Percentiles rank a stretch among this genome's conserved stretches.
phyloP scores from a whole-genome alignment of 1,140 invertebrate species.

The Delia radicum region DNA sequence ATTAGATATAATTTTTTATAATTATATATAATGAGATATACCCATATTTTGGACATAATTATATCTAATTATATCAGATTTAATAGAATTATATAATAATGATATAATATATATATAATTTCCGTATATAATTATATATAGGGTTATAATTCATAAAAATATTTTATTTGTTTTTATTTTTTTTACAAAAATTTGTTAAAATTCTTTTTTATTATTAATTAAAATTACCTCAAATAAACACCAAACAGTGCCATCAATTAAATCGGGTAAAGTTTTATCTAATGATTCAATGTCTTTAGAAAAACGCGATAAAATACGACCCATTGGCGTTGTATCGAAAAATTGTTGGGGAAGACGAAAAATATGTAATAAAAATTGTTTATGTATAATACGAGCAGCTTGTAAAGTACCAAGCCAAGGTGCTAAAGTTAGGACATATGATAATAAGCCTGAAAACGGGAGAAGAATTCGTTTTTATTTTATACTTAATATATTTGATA shows the following conservation, averaged over 20 bases:
- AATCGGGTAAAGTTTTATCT: conserved; percentile 60
- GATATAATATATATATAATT: no score
- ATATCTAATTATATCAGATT: no score
- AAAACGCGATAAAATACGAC: conserved; percentile 75
- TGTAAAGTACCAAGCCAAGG: conserved; percentile 70
- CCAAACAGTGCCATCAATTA: conserved; percentile 69
- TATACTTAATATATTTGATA: neutral
- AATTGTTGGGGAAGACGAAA: conserved; percentile 71
- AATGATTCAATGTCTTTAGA: conserved; percentile 72
- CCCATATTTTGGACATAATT: no score
- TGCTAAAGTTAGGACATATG: conserved; percentile 70
- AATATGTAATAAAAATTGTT: conserved; percentile 71
- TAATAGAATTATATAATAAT: no score
- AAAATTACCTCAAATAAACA: conserved; percentile 76
- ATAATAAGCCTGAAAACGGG: conserved; percentile 62
- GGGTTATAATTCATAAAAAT: neutral
- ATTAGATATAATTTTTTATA: no score
- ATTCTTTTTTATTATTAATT: no score
- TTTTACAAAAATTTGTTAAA: no score
- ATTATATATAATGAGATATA: no score
- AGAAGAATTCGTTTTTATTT: conserved; percentile 18
- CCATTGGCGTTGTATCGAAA: conserved; percentile 77
- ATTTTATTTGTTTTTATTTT: no score
- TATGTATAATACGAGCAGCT: conserved; percentile 75
- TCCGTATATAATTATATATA: neutral